A percentile compares a stretch with the other conserved stretches of the same genome.
Evolutionary conservation across 2,113 vertebrate species (phyloP).

Genomic region (Cinclus cinclus): DNA sequence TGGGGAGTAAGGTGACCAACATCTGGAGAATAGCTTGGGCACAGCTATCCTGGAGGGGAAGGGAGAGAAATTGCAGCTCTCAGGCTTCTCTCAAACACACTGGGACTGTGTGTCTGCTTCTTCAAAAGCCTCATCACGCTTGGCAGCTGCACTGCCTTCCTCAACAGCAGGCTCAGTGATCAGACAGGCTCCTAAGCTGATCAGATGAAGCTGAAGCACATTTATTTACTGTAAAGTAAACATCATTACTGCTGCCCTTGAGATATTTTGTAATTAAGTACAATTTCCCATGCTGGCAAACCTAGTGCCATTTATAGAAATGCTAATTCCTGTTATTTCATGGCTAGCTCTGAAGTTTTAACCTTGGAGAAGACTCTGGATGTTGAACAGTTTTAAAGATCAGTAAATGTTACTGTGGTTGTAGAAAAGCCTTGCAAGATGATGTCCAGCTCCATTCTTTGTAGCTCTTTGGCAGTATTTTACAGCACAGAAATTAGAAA

Average conservation of each 20-base stretch:
- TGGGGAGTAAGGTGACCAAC: background rate
- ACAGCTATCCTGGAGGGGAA: background rate
- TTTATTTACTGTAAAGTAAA: slow-evolving; percentile 31
- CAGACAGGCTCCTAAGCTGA: background rate
- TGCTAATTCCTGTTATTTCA: background rate
- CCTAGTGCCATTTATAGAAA: background rate
- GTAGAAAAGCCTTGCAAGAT: background rate
- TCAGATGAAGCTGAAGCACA: background rate
- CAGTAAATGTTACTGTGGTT: background rate
- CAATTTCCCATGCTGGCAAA: background rate
- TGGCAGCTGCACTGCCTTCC: background rate
- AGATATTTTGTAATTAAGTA: slow-evolving; percentile 31
- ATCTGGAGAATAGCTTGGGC: background rate
- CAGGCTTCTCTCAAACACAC: background rate
- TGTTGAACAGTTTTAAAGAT: background rate
- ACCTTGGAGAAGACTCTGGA: background rate
- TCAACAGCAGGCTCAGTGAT: background rate
- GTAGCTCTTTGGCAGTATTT: background rate
- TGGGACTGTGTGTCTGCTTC: background rate
- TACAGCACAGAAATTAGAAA: background rate
- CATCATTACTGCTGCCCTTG: background rate
- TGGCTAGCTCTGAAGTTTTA: background rate
- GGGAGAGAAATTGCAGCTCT: rapidly evolving
- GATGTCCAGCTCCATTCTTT: background rate
- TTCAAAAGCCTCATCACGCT: background rate